Evolutionary conservation across 2,113 vertebrate species (phyloP).

Genomic region (Eulacestoma nigropectus): DNA sequence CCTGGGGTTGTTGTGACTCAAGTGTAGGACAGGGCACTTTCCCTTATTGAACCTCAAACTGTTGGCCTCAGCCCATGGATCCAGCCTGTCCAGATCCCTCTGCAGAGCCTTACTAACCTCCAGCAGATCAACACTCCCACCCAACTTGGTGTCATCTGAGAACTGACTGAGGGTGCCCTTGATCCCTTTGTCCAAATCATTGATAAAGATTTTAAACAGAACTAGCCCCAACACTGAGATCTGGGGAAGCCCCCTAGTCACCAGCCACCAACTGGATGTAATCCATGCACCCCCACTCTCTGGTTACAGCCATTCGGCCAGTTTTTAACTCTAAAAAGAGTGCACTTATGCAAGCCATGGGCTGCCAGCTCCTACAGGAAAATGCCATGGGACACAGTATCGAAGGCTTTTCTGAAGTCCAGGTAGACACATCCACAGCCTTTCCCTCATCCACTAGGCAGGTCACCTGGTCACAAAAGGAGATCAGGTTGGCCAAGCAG

Average conservation of each 20-base stretch:
- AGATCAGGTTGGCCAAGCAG: not conserved
- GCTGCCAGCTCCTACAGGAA: not conserved
- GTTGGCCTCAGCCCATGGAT: not conserved
- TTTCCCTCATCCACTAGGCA: not conserved
- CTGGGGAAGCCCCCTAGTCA: not conserved
- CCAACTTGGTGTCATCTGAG: not conserved
- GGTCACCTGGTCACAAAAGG: not conserved
- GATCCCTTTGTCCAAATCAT: not conserved
- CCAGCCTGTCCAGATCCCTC: not conserved
- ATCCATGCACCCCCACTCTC: not conserved
- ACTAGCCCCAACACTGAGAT: not conserved
- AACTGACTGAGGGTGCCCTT: not conserved
- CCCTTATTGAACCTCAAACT: accelerated
- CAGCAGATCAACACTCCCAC: not conserved
- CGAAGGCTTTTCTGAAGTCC: not conserved
- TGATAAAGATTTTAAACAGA: not conserved
- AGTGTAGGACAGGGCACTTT: not conserved
- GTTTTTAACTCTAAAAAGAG: not conserved
- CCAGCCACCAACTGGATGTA: not conserved
- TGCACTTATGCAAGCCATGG: not conserved
- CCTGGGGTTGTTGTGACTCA: not conserved
- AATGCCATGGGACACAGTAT: not conserved
- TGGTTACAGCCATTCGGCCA: not conserved
- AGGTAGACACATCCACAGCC: not conserved
- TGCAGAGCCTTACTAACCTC: not conserved